These are phyloP conservation scores for Rallus crepitans DNA, from an alignment of 2,797 vertebrate species.

Conservation along the genomic window DNA sequence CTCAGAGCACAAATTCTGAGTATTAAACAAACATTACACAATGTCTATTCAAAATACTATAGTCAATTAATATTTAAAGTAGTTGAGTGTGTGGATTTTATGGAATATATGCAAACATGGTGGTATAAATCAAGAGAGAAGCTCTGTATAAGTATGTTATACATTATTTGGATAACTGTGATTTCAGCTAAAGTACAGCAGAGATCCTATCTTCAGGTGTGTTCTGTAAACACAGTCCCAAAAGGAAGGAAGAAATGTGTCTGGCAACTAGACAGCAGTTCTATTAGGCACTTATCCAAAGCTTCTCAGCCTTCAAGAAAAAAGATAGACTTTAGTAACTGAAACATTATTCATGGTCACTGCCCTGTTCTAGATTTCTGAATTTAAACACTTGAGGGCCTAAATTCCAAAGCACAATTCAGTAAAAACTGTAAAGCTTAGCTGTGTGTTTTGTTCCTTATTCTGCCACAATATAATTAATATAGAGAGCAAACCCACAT, in stretches of 20 bases:
- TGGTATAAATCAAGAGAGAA: neutral
- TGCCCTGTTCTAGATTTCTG: neutral
- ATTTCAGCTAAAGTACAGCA: neutral
- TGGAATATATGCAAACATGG: neutral
- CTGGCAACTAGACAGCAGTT: neutral
- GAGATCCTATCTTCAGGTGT: neutral
- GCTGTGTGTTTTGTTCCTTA: neutral
- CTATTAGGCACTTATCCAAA: neutral
- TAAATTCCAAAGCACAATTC: neutral
- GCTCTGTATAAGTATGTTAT: neutral
- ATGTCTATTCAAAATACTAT: neutral
- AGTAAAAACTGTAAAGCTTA: neutral
- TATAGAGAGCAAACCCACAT: neutral
- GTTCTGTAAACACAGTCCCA: neutral
- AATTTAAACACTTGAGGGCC: neutral
- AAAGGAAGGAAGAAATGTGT: constrained; percentile 5
- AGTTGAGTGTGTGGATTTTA: neutral
- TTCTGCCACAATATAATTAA: neutral
- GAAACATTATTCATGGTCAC: neutral
- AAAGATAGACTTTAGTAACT: neutral
- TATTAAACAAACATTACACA: neutral
- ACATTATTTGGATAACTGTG: neutral
- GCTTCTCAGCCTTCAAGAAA: neutral
- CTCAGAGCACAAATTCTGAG: neutral
- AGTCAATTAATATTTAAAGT: neutral